Evolutionary conservation across 2,797 vertebrate genomes (phyloP), one percentile per base, ranked within the genome.

Genomic region (Pseudochromis fuscus): DNA sequence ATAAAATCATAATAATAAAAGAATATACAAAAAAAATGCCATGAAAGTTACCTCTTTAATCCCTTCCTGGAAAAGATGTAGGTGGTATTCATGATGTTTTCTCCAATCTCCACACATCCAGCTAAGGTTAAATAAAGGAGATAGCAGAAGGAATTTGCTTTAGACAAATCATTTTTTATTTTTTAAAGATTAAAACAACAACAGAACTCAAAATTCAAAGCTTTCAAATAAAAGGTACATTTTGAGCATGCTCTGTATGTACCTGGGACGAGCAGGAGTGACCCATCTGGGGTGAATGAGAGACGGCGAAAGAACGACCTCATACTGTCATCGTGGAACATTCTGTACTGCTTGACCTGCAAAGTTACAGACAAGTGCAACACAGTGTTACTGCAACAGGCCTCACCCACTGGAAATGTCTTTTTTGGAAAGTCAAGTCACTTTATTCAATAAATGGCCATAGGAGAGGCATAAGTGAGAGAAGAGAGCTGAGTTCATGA

Each of bases 321-420:
- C 97, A 99, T 98, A 77, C 97, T 96, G 93, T 99, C 98, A 8
- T 99, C 98, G 0, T 99, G 97, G 63, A 97, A 99, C 94, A 99
- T 98, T 83, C 97, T 92, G 79, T 95, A 96, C 64, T 94, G 97
- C 87, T 96, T 96, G 1, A 73, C 93, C 98, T 99, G 84, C 1
- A 76, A 44, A 49, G 28, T 59, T 5, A 50, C n/a, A 76, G 12
- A 63, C 1, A 58, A 3, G 6, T 16, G 5, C 19, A 50, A 40
- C 7, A 6, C 8, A 11, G 19, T 0, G 1, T 15, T 31, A 10
- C 23, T 3, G 13, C 3, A 42, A 59, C 18, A 40, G 8, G 27
- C 24, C 21, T 56, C 3, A 56, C 11, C 59, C 1, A 45, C 18
- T 12, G 15, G 24, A 4, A 27, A 28, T 12, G n/a, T 15, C 35